Conservation (phyloP, 2,888 invertebrate species). For the Orchesella flavescens region DNA sequence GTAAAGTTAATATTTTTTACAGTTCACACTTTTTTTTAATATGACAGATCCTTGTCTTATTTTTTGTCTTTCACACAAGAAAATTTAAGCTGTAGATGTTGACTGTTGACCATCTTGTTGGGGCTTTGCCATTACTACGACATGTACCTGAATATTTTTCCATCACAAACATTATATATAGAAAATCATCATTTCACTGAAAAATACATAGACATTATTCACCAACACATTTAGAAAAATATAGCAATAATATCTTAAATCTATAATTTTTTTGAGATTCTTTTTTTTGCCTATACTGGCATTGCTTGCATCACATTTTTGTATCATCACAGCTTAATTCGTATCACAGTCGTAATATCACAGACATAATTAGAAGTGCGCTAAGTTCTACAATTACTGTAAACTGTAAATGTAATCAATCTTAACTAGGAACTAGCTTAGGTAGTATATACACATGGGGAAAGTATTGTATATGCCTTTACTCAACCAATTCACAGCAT, state of each 20-base stretch:
- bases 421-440: too few species aligned
- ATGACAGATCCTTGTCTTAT: background rate
- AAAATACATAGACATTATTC: background rate
- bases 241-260: background rate
- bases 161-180: slow-evolving; percentile 56
- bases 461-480: too few species aligned
- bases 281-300: too few species aligned
- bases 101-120: slow-evolving; percentile 51
- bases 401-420: too few species aligned
- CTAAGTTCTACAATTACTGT: too few species aligned
- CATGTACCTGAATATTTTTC: slow-evolving; percentile 62
- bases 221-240: background rate
- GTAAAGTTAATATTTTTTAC: background rate
- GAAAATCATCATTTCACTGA: slow-evolving; percentile 26
- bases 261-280: background rate
- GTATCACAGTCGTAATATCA: background rate
- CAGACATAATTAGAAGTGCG: background rate
- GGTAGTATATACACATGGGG: too few species aligned
- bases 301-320: background rate
- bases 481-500: too few species aligned
- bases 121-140: slow-evolving; percentile 56
- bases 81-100: slow-evolving; percentile 28
- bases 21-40: slow-evolving; percentile 11
- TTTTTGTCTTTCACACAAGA: background rate
- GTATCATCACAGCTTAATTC: background rate